Base-by-base conservation (phyloP, 2,113 vertebrate genomes). In the Lampris megalopsis region DNA sequence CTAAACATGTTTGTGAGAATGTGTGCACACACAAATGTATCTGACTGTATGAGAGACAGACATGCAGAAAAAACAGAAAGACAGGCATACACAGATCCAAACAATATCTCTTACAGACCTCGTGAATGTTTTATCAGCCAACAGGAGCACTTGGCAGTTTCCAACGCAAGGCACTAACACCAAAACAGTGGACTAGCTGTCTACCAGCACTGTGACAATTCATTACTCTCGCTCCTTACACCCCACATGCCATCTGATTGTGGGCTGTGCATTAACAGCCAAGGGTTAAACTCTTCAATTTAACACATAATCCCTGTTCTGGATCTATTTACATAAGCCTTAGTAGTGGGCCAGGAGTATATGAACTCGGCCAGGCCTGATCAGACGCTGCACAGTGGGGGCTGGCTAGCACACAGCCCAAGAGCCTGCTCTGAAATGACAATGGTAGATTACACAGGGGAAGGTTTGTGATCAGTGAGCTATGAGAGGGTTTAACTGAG, bases 231-330 rank as follows among this genome's bases (percentile, higher is more conserved):
- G 48, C 63, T 9, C 61, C 61, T 3, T 4, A 24, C 43, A 7
- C 45, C 9, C 43, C 50, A 1, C n/a, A 41, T 10, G 43, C 43
- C 36, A 40, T 48, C 11, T 38, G 68, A 71, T 71, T 43, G n/a
- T n/a, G 36, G n/a, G 47, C 35, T 42, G 40, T 7, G 45, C 40
- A 41, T 42, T 50, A 62, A 71, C 47, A 37, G 11, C 38, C 69
- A 24, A 9, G 68, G 57, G 13, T 49, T 60, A 40, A 48, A 71
- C 10, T 52, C 45, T 24, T 71, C 38, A 62, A 62, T 24, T 48
- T 37, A 71, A 71, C 57, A 71, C 68, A 52, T 62, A 71, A 71
- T 71, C 69, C 69, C 69, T 36, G 38, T 48, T 4, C 69, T 61
- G 48, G 69, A 71, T 71, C 69, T 9, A 48, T 53, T 71, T 71